Percentiles rank a stretch among this genome's conserved stretches.
These are phyloP conservation scores for Grammomys dolichurus DNA, from an alignment of 2,113 vertebrate genomes.

Conservation along the genomic window DNA sequence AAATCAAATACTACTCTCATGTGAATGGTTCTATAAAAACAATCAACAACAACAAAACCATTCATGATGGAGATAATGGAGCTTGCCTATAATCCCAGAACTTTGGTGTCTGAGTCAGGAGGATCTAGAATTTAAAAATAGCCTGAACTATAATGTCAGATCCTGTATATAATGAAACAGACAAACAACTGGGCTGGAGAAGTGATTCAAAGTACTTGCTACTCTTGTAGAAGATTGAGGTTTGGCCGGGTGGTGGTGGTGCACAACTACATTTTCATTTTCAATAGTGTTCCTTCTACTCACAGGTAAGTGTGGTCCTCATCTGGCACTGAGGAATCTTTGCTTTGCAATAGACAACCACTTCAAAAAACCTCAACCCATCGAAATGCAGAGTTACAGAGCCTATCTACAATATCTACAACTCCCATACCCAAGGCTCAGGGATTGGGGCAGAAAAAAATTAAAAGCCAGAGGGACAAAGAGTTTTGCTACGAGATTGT, in stretches of 20 bases:
- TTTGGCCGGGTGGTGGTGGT: no score
- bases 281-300: not conserved
- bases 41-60: not conserved
- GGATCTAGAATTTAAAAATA: not conserved
- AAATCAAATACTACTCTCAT: not conserved
- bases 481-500: not conserved
- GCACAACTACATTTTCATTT: not conserved
- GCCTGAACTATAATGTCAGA: not conserved
- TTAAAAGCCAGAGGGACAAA: not conserved
- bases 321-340: not conserved
- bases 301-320: not conserved
- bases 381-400: not conserved
- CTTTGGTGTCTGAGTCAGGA: not conserved
- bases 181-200: not conserved
- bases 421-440: not conserved
- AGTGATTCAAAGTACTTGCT: not conserved
- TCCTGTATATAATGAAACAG: not conserved
- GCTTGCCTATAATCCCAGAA: not conserved
- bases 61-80: not conserved
- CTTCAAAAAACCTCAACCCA: not conserved
- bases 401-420: not conserved
- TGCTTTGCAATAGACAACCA: not conserved
- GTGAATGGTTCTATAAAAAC: not conserved
- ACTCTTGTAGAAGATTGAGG: not conserved
- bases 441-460: not conserved